Evolutionary conservation across 2,113 vertebrate species (phyloP), one percentile per base, ranked within the genome.

Genomic region (Pterocles burchelli): DNA sequence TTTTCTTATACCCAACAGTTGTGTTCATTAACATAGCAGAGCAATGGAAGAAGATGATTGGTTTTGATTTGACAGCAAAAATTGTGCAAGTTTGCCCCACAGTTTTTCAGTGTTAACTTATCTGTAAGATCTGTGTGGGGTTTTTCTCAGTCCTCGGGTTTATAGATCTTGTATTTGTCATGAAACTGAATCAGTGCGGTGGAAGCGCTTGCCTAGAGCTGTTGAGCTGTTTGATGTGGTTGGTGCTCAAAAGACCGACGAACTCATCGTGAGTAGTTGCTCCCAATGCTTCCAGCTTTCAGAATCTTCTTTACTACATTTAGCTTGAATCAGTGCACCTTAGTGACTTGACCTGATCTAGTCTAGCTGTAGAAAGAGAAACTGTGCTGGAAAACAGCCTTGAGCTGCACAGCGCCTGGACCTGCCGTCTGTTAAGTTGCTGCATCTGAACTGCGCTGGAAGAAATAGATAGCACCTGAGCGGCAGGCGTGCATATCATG

Each of bases 201-300:
- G 52, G 55, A 74, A 33, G 52, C 38, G 73, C 62, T 88, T 84
- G 63, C 41, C 24, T 52, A 31, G 79, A 80, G 85, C 85, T 54
- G 25, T 68, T 76, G 77, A 85, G 61, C 62, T 71, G 22, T 93
- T 92, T 61, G 76, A 24, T 93, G 78, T 13, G 36, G 72, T 72
- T 83, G 89, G 48, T 24, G 72, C 75, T 93, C 43, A 26, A 36
- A 88, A 82, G 80, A 72, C 28, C 16, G 22, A 26, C 46, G 91
- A 71, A 88, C 68, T 90, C 49, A 34, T 19, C 8, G n/a, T 58
- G 85, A 75, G 41, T 26, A 38, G 83, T 77, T 90, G 61, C 58
- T 92, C 29, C 76, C 96, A 81, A 85, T 95, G 70, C 79, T 86
- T 88, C 63, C 48, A 86, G 52, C 85, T 94, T 88, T 87, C 68